Percentiles rank a stretch among this genome's conserved stretches.
phyloP scores from a whole-genome alignment of 2,888 invertebrate genomes.

The Venusia cambrica region DNA sequence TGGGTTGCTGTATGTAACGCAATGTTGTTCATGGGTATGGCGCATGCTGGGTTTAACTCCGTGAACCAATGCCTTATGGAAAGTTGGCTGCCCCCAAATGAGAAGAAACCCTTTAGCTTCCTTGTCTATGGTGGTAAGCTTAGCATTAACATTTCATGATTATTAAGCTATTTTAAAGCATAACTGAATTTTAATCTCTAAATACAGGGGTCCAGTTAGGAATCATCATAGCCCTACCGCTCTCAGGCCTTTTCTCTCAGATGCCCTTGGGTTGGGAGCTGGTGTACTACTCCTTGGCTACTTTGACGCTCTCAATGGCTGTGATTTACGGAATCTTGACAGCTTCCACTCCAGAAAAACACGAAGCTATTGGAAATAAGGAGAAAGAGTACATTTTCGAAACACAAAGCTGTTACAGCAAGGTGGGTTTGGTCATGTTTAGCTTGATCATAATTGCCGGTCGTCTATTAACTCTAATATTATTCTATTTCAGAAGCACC shows the following conservation, averaged over 20 bases:
- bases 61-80: constrained; percentile 49
- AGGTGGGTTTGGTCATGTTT: constrained; percentile 34
- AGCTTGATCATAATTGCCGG: no score
- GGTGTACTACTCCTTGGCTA: constrained; percentile 58
- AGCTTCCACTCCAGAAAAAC: constrained; percentile 50
- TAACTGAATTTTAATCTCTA: constrained; percentile 5
- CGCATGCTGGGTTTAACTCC: constrained; percentile 62
- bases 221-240: constrained; percentile 49
- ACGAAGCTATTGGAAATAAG: constrained; percentile 59
- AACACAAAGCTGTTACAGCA: constrained; percentile 40
- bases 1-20: constrained; percentile 82
- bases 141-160: no score
- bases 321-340: constrained; percentile 54
- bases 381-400: constrained; percentile 64
- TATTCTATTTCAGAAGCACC: constrained; percentile 42
- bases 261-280: constrained; percentile 62
- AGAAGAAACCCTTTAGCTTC: constrained; percentile 46
- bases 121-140: constrained; percentile 61
- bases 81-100: constrained; percentile 61
- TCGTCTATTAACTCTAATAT: neutral
- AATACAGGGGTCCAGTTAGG: constrained; percentile 56
- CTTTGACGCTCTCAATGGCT: constrained; percentile 54
- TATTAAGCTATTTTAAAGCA: neutral
- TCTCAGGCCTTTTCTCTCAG: constrained; percentile 46
- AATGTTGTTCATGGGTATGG: constrained; percentile 60